Percentiles rank a stretch among this genome's conserved stretches.
Conservation (phyloP, 2,888 invertebrate species). For the Hypena proboscidalis region DNA sequence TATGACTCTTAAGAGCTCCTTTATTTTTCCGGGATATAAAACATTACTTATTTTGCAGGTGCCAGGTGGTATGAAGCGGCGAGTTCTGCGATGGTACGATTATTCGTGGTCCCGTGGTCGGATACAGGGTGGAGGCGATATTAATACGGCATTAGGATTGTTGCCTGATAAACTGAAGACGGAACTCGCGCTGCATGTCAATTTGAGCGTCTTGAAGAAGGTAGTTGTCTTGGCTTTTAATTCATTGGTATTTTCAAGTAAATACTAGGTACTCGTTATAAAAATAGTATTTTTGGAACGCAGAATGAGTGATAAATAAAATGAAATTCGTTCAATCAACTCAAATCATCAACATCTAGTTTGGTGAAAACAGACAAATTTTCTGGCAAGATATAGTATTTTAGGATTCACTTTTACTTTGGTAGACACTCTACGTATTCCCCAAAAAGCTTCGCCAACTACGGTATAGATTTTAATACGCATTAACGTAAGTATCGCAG, state of each 20-base stretch:
- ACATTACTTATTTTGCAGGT: conserved; percentile 77
- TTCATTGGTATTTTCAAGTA: neutral
- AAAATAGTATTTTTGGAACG: no score
- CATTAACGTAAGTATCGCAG: no score
- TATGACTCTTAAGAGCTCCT: neutral
- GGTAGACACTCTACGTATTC: no score
- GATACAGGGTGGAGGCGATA: conserved; percentile 98
- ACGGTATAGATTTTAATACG: no score
- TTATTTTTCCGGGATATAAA: neutral
- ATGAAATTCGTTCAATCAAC: no score
- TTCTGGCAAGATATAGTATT: no score
- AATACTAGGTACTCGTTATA: no score
- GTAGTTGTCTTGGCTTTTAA: conserved; percentile 76
- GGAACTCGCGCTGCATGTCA: conserved; percentile 97
- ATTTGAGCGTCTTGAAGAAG: conserved; percentile 97
- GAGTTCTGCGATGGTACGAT: conserved; percentile 98
- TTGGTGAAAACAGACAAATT: no score
- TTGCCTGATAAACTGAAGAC: conserved; percentile 98
- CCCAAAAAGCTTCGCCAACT: no score
- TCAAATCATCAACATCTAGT: no score
- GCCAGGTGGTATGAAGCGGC: conserved; percentile 97
- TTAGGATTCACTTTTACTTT: no score
- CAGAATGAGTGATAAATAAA: no score
- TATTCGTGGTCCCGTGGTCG: conserved; percentile 98
- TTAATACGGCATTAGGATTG: conserved; percentile 96